Percentiles rank a stretch among this genome's conserved stretches.
phyloP scores from a whole-genome alignment of 2,797 vertebrate genomes.

The Chrosomus eos region DNA sequence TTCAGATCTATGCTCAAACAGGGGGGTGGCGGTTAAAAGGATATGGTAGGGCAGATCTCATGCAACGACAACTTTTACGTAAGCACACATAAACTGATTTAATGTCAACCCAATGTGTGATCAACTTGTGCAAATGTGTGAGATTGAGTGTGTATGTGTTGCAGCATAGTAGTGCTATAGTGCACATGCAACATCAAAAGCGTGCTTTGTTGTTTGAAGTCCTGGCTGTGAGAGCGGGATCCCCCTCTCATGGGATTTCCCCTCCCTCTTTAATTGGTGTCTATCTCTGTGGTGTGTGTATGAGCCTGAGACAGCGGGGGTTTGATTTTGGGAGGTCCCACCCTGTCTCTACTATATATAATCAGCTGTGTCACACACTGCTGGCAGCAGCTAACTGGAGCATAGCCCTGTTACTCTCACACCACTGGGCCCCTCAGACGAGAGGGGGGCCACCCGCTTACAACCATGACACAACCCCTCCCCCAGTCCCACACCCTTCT shows the following conservation, averaged over 20 bases:
- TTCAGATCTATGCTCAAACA: background rate
- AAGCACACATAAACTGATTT: background rate
- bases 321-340: slow-evolving; percentile 20
- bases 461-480: slow-evolving; percentile 28
- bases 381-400: slow-evolving; percentile 71
- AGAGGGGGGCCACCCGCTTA: slow-evolving; percentile 30
- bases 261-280: slow-evolving; percentile 74
- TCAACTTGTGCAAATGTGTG: background rate
- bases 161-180: background rate
- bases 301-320: slow-evolving; percentile 1
- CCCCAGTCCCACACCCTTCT: slow-evolving; percentile 12
- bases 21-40: background rate
- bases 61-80: background rate
- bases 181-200: slow-evolving; percentile 3
- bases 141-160: slow-evolving; percentile 3
- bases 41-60: background rate
- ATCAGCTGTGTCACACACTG: slow-evolving; percentile 44
- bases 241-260: slow-evolving; percentile 56
- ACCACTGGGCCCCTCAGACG: slow-evolving; percentile 67
- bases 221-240: slow-evolving; percentile 3
- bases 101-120: background rate
- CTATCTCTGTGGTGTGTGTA: slow-evolving; percentile 11
- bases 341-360: slow-evolving; percentile 39
- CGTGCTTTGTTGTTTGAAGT: background rate
- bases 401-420: slow-evolving; percentile 74